phyloP scores from a whole-genome alignment of 2,113 vertebrate genomes.

The Coptodon bakossiorum region DNA sequence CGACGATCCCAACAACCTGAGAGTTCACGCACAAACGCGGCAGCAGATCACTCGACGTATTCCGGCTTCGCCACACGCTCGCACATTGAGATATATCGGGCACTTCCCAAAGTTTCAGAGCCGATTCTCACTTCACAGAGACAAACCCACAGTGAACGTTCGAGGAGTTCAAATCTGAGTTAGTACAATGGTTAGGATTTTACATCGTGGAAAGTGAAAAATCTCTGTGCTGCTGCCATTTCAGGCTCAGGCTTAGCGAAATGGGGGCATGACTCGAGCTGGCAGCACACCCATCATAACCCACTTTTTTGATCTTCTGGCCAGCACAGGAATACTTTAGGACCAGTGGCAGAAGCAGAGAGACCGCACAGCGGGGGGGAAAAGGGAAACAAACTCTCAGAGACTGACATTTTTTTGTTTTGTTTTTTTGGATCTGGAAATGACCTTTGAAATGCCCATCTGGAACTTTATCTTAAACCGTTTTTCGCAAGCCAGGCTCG shows the following conservation, averaged over 20 bases:
- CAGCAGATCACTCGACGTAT: neutral
- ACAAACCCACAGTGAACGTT: neutral
- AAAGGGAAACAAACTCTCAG: neutral
- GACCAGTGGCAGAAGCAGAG: neutral
- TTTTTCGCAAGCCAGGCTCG: neutral
- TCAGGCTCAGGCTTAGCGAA: constrained; percentile 9
- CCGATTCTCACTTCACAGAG: neutral
- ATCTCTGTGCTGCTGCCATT: neutral
- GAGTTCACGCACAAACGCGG: neutral
- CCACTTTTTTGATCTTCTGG: constrained; percentile 35
- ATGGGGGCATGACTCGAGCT: constrained; percentile 2
- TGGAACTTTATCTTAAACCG: neutral
- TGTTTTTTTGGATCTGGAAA: neutral
- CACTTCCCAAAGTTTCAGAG: neutral
- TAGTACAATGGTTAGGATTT: neutral
- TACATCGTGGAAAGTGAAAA: neutral
- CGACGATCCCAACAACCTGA: neutral
- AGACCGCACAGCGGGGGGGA: neutral
- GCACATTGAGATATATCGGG: neutral
- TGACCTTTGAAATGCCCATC: neutral
- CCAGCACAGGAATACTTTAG: neutral
- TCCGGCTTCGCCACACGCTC: neutral
- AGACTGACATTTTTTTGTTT: neutral
- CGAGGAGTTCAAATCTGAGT: neutral
- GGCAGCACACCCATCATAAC: constrained; percentile 23